A percentile compares a stretch with the other conserved stretches of the same genome.
phyloP scores from a whole-genome alignment of 2,113 vertebrate genomes.

The Herpailurus yagouaroundi region DNA sequence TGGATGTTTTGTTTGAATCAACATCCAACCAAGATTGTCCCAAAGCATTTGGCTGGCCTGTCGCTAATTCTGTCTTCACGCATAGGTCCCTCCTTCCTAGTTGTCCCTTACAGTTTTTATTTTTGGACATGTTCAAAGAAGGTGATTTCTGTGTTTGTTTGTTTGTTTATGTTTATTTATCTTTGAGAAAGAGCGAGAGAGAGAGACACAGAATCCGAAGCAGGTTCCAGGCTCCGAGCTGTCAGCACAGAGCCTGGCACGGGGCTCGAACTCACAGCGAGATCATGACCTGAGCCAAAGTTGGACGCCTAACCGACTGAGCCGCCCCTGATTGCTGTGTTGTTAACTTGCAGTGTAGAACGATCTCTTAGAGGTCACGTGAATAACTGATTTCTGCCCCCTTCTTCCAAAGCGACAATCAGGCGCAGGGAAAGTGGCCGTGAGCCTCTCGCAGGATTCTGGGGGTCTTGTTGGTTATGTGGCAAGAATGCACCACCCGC shows the following conservation, averaged over 20 bases:
- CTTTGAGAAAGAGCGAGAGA: too few relatives aligned
- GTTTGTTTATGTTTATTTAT: too few relatives aligned
- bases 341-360: neutral
- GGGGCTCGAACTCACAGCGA: too few relatives aligned
- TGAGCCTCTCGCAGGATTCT: neutral
- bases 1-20: neutral
- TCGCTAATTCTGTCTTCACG: neutral
- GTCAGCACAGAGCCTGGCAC: too few relatives aligned
- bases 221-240: too few relatives aligned
- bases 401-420: neutral
- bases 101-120: neutral
- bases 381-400: neutral
- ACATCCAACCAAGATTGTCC: neutral
- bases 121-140: neutral
- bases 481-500: fast-evolving
- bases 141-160: neutral
- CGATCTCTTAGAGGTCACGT: neutral
- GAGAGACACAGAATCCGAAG: too few relatives aligned
- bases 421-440: neutral
- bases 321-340: neutral
- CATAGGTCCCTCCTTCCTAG: neutral
- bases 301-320: too few relatives aligned
- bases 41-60: neutral
- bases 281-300: too few relatives aligned
- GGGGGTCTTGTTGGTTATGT: neutral